A percentile compares a stretch with the other conserved stretches of the same genome.
phyloP scores from a whole-genome alignment of 2,888 invertebrate genomes.

The Oeneis ivallda region DNA sequence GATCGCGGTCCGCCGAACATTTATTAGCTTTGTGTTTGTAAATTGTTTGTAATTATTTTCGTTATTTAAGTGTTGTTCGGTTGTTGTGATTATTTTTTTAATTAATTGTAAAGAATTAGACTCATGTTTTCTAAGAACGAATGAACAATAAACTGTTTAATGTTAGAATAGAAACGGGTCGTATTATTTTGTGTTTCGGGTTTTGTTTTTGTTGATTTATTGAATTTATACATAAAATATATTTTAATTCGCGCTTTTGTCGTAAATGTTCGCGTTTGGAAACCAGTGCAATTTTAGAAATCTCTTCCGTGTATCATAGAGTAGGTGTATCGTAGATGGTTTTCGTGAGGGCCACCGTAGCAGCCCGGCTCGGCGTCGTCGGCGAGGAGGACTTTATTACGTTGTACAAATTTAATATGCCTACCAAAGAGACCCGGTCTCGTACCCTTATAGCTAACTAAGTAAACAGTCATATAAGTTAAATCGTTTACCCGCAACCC shows the following conservation, averaged over 20 bases:
- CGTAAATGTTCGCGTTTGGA: constrained; percentile 78
- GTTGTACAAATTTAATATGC: constrained; percentile 82
- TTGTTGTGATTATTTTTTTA: constrained; percentile 80
- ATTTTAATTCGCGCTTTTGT: constrained; percentile 77
- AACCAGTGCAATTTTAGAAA: constrained; percentile 82
- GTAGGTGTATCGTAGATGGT: constrained; percentile 78
- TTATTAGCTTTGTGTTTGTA: constrained; percentile 76
- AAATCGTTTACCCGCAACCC: constrained; percentile 68
- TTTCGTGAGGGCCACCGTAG: constrained; percentile 65
- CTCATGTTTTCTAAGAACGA: constrained; percentile 68
- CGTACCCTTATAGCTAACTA: constrained; percentile 81
- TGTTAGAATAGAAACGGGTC: constrained; percentile 80
- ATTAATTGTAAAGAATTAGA: constrained; percentile 67
- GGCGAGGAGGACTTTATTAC: constrained; percentile 73
- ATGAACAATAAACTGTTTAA: constrained; percentile 79
- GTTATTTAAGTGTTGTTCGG: constrained; percentile 82
- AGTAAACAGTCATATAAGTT: constrained; percentile 79
- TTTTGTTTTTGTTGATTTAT: constrained; percentile 75
- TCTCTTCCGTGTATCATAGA: constrained; percentile 80
- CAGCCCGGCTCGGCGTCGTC: constrained; percentile 57
- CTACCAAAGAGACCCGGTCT: constrained; percentile 83
- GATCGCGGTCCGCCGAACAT: constrained; percentile 72
- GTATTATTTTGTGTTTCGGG: constrained; percentile 80
- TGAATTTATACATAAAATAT: constrained; percentile 61
- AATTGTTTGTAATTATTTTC: constrained; percentile 80